Percentiles rank a stretch among this genome's conserved stretches.
phyloP scores from a whole-genome alignment of 2,113 vertebrate genomes.

The Sus scrofa region DNA sequence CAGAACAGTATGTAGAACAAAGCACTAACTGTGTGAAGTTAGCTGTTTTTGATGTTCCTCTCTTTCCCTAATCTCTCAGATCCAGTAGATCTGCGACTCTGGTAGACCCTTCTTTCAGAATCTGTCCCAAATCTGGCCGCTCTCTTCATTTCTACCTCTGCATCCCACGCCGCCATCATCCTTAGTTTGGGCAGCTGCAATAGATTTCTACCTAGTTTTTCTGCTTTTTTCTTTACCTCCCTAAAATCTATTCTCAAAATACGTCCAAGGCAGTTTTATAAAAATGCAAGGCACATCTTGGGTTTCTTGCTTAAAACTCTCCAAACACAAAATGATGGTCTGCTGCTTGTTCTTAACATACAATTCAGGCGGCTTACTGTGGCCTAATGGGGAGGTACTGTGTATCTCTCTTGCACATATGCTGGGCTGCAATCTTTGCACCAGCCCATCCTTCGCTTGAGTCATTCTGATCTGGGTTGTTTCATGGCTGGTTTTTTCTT shows the following conservation, averaged over 20 bases:
- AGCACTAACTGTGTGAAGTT: background rate
- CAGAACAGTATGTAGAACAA: background rate
- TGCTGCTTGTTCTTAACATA: background rate
- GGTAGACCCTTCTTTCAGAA: constrained; percentile 9
- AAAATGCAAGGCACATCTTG: background rate
- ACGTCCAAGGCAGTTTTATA: background rate
- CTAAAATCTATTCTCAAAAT: background rate
- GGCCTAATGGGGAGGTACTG: too few relatives aligned
- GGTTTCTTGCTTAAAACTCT: background rate
- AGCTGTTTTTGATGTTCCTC: background rate
- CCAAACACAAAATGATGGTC: background rate
- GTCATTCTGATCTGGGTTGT: background rate
- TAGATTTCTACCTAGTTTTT: background rate
- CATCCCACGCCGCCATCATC: too few relatives aligned
- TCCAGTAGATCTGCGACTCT: background rate
- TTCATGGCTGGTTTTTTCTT: background rate
- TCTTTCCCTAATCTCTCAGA: background rate
- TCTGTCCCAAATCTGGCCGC: background rate
- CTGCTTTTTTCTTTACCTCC: background rate
- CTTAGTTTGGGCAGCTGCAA: background rate
- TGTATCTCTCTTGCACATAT: background rate
- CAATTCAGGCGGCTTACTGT: background rate
- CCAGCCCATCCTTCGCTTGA: background rate
- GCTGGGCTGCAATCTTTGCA: background rate
- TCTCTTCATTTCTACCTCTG: background rate